A percentile compares a stretch with the other conserved stretches of the same genome.
These are phyloP conservation scores for Vireo griseus DNA, from an alignment of 2,797 vertebrate species.

Conservation along the genomic window DNA sequence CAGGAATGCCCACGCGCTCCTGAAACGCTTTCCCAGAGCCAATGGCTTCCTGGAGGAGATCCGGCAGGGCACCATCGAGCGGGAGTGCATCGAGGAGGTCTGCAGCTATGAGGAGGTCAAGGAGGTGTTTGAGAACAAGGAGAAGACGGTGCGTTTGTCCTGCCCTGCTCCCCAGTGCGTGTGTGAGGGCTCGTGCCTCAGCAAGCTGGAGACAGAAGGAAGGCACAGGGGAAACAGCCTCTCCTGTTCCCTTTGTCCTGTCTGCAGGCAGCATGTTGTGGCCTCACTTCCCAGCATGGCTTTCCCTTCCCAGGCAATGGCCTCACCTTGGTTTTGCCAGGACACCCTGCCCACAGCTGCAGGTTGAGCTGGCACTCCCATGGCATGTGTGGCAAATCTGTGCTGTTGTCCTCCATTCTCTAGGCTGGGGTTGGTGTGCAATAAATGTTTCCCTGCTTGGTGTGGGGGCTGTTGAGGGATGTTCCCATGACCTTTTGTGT, in stretches of 20 bases:
- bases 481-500: not conserved
- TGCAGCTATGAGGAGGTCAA: slow-evolving; percentile 89
- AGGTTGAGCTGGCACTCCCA: not conserved
- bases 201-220: not conserved
- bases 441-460: not conserved
- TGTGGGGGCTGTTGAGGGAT: not conserved
- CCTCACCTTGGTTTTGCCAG: not conserved
- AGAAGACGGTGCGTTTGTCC: slow-evolving; percentile 77
- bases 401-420: not conserved
- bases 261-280: not conserved
- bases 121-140: slow-evolving; percentile 87
- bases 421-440: not conserved
- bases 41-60: slow-evolving; percentile 87
- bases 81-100: slow-evolving; percentile 86
- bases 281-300: not conserved
- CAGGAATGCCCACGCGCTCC: slow-evolving; percentile 80
- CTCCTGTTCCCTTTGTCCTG: not conserved
- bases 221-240: not conserved
- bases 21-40: slow-evolving; percentile 83
- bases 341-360: not conserved
- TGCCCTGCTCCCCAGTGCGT: not conserved
- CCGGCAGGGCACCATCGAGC: slow-evolving; percentile 83
- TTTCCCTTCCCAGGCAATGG: not conserved
- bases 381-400: not conserved
- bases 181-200: not conserved